Evolutionary conservation across 2,113 vertebrate species (phyloP).

Genomic region (Rutilus rutilus): DNA sequence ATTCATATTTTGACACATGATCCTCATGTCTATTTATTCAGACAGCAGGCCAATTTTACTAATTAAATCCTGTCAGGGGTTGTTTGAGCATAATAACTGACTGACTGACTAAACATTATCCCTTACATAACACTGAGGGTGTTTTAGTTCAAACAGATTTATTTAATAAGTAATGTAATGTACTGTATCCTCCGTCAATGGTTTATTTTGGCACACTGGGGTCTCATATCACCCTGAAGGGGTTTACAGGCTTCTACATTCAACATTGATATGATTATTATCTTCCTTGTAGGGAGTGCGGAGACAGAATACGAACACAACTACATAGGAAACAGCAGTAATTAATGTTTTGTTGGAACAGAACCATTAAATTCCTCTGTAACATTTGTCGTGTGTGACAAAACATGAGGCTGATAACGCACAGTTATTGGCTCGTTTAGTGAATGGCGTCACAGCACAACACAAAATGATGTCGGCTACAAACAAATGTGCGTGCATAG

Average conservation of each 20-base stretch:
- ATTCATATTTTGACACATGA: not conserved
- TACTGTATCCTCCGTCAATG: not conserved
- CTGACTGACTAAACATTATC: not conserved
- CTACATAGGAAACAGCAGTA: not conserved
- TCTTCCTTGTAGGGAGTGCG: not conserved
- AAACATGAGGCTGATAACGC: not conserved
- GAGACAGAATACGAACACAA: not conserved
- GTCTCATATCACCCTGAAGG: not conserved
- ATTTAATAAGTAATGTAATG: constrained; percentile 1
- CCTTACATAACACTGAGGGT: not conserved
- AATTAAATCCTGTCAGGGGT: constrained; percentile 8
- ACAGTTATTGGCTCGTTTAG: not conserved
- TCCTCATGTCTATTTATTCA: not conserved
- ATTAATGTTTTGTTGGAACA: not conserved
- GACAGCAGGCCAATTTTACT: not conserved
- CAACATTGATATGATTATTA: constrained; percentile 1
- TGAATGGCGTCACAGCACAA: not conserved
- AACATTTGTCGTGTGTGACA: not conserved
- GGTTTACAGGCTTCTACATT: not conserved
- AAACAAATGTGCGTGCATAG: not conserved
- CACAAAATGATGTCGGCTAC: not conserved
- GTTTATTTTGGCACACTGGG: constrained; percentile 9
- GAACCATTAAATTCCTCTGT: not conserved
- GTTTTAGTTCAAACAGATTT: not conserved
- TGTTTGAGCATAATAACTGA: not conserved